Conservation (phyloP, 2,888 invertebrate genomes). For the Thelaira solivaga region DNA sequence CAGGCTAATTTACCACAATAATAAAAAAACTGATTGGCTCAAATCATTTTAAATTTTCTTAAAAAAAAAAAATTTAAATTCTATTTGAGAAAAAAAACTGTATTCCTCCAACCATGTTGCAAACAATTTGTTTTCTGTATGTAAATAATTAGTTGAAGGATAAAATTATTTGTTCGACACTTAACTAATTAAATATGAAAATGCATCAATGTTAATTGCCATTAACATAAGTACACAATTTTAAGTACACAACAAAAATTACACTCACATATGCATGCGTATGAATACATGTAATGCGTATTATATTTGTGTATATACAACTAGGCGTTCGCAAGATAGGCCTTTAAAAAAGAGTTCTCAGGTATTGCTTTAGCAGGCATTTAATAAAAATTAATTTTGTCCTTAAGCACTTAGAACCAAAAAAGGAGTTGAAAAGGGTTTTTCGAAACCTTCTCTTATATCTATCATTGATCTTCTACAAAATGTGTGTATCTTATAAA, state of each 20-base stretch:
- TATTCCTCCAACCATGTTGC: neutral
- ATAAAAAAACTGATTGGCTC: no score
- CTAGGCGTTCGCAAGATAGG: no score
- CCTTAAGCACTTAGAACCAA: no score
- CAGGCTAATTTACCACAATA: no score
- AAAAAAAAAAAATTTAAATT: neutral
- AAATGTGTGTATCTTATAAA: no score
- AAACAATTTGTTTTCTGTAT: neutral
- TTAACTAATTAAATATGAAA: conserved; percentile 47
- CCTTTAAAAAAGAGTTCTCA: no score
- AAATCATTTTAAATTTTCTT: neutral
- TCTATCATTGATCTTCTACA: no score
- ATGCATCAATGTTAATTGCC: conserved; percentile 47
- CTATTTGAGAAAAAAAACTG: neutral
- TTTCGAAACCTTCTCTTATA: no score
- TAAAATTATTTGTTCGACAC: conserved; percentile 32
- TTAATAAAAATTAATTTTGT: no score
- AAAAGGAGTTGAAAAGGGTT: no score
- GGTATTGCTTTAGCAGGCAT: no score
- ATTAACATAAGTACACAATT: conserved; percentile 26
- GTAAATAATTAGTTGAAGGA: conserved; percentile 30
- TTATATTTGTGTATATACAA: no score
- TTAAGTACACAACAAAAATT: neutral
- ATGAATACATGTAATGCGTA: neutral
- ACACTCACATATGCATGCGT: neutral